These are phyloP conservation scores for Myanophis thanlyinensis DNA, from an alignment of 2,113 vertebrate genomes.

Conservation along the genomic window DNA sequence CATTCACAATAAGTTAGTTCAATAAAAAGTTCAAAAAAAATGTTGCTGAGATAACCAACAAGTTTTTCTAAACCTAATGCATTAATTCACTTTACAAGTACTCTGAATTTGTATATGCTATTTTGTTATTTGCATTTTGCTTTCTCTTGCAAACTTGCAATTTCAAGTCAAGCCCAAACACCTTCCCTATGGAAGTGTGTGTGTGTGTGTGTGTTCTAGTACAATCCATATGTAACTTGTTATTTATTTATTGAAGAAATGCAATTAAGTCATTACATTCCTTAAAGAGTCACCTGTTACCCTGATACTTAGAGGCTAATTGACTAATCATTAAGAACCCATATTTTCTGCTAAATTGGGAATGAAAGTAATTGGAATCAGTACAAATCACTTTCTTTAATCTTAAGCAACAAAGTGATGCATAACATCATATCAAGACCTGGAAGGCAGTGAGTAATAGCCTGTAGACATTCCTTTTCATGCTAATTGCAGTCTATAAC, in stretches of 20 bases:
- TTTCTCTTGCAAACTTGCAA: not conserved
- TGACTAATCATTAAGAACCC: conserved; percentile 28
- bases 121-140: not conserved
- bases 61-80: not conserved
- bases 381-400: conserved; percentile 16
- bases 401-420: conserved; percentile 7
- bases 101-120: not conserved
- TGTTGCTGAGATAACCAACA: not conserved
- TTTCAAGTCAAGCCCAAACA: not conserved
- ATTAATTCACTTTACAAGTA: not conserved
- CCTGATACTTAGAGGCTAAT: conserved; percentile 5
- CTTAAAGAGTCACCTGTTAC: conserved; percentile 25
- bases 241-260: conserved; percentile 23
- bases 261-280: conserved; percentile 15
- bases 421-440: not conserved
- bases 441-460: not conserved
- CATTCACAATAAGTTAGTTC: not conserved
- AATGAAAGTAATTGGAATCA: conserved; percentile 23
- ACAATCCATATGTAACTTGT: conserved; percentile 17
- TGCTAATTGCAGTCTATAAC: not conserved
- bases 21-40: conserved; percentile 19
- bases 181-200: not conserved
- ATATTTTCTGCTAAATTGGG: conserved; percentile 17
- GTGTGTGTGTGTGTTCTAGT: not conserved
- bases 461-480: not conserved